Evolutionary conservation across 2,888 invertebrate genomes (phyloP), one percentile per base, ranked within the genome.

Genomic region (Drosophila bunnanda): DNA sequence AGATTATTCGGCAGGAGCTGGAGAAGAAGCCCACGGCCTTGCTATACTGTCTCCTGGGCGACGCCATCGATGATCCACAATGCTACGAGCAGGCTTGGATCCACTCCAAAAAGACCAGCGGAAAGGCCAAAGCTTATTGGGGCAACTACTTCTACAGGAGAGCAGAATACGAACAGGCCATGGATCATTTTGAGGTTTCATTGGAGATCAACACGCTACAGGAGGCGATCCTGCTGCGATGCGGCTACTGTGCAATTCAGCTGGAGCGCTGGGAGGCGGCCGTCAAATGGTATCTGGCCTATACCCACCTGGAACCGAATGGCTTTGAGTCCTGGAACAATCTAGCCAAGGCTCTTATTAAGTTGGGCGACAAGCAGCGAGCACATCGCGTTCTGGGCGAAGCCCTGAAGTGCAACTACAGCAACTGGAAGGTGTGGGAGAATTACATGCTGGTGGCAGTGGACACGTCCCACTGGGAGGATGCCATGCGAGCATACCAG

Each of bases 301-400:
- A 97, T 90, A 97, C 98, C 17, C 95, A 95, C 78, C 93, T 99
- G n/a, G 98, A 98, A 83, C 96, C 96, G 0, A 93, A 96, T 92
- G 96, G 96, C 60, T 99, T 97, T 91, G 98, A 99, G 93, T 98
- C 98, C 0, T 99, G 99, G 99, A 99, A 98, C 92, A 99, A 99
- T 92, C 93, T 99, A 67, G 98, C 98, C 15, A 98, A 98, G 90
- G 97, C 97, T 4, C 97, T 98, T 83, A 95, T 98, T 10, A 96
- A 97, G 88, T 93, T 96, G 59, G 96, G 96, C 0, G 96, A 99
- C 90, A 98, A 97, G 93, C 93, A 94, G 66, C 94, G 97, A 64
- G 99, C 98, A 0, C 96, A 97, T 93, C 94, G 95, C 59, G 96
- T 97, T 5, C 93, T 98, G 0, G 95, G 96, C 86, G 98, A 99